Conservation (phyloP, 2,113 vertebrate species). For the Pithys albifrons region DNA sequence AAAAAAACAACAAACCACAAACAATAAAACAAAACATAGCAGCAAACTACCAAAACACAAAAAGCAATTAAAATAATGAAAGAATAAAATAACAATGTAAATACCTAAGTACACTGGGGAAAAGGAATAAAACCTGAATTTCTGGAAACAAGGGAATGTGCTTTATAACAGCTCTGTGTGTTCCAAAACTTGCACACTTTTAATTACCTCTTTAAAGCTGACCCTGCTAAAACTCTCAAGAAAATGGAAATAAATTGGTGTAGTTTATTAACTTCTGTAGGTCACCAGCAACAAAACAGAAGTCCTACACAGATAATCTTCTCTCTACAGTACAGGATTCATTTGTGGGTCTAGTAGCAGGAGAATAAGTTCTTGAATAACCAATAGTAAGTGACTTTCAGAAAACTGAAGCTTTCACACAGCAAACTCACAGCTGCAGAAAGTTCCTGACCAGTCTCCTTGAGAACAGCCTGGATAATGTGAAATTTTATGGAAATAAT, state of each 20-base stretch:
- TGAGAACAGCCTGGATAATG: background rate
- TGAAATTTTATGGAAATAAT: background rate
- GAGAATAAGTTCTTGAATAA: background rate
- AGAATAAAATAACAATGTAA: background rate
- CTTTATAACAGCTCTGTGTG: background rate
- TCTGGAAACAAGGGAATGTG: background rate
- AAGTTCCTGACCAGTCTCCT: background rate
- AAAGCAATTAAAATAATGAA: background rate
- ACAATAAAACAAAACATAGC: no score
- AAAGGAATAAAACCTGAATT: background rate
- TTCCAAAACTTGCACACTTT: background rate
- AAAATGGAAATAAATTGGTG: background rate
- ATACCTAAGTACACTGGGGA: background rate
- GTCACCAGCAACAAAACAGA: background rate
- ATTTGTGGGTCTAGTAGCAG: background rate
- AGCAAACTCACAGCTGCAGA: background rate
- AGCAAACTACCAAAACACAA: background rate
- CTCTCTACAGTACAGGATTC: background rate
- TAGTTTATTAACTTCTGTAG: background rate
- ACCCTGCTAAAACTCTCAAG: background rate
- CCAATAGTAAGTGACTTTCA: background rate
- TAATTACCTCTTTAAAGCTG: background rate
- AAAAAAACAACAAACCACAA: background rate
- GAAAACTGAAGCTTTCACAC: background rate
- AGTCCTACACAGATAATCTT: fast-evolving